Base-by-base conservation (phyloP, 2,888 invertebrate species). In the Carterocephalus palaemon region DNA sequence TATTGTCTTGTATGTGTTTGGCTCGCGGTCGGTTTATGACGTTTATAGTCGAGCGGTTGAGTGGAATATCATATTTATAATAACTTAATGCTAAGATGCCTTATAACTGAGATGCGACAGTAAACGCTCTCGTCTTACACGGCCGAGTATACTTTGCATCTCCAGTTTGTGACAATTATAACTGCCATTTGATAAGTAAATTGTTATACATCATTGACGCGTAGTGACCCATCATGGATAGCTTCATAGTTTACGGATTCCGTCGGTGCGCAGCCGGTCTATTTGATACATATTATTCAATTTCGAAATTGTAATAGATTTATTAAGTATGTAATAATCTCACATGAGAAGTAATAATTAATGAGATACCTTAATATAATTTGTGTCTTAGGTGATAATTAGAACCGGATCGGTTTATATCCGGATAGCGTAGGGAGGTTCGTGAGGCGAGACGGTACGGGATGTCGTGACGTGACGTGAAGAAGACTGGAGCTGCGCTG, bases 351-450 rank as follows among this genome's bases (percentile, higher is more conserved):
- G 59, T 81, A 80, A 77, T 80, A 75, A 78, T 57, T 81, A 83
- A 80, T 70, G 71, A 72, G 67, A 70, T 77, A 82, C 78, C 70
- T 59, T 83, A 83, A 82, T 79, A 85, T 85, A 84, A 85, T 86
- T 85, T 84, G 84, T 84, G 86, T 85, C 79, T 81, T 86, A 86
- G 86, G 74, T 80, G 75, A 75, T 84, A 85, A 81, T 76, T 74
- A 82, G 75, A 76, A 75, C 72, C 79, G 74, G 64, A 80, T 83
- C 80, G 78, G 82, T 83, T 83, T 77, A 77, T 80, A 70, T 81
- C 80, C 81, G 61, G 58, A 56, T 54, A 57, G 62, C 62, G 65
- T 33, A 41, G 17, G 40, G 23, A 24, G 8, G 32, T 13, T 32
- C 23, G 24, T 20, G 20, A 12, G 31, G 23, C 23, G 32, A 19